Conservation (phyloP, 1,140 invertebrate genomes). For the Nasonia longicornis region DNA sequence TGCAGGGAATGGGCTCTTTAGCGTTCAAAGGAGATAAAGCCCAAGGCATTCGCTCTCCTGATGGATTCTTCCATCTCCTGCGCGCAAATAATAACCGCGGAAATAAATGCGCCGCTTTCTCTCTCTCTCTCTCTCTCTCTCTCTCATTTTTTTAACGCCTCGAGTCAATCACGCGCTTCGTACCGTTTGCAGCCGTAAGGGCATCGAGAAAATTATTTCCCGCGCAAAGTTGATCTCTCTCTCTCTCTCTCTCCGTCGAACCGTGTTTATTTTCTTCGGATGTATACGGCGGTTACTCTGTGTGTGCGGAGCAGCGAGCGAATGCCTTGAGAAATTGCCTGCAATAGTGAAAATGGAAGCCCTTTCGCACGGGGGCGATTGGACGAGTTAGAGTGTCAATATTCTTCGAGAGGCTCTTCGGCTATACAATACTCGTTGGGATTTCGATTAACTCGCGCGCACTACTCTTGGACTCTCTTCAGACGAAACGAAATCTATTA, state of each 20-base stretch:
- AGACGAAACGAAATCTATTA: not conserved
- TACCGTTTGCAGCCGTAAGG: no score
- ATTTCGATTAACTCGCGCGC: not conserved
- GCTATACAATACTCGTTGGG: not conserved
- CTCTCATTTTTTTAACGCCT: not conserved
- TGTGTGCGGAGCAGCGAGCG: no score
- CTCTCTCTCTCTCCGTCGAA: no score
- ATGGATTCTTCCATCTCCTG: not conserved
- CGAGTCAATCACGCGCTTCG: no score
- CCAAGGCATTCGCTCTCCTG: not conserved
- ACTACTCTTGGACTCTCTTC: not conserved
- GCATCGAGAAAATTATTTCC: no score
- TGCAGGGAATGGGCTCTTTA: not conserved
- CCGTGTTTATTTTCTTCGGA: no score
- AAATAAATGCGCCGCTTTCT: not conserved
- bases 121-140: not conserved
- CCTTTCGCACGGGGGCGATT: not conserved
- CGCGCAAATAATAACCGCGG: not conserved
- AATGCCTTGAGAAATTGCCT: no score
- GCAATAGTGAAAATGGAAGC: not conserved
- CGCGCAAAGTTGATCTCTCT: no score
- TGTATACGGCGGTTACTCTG: no score
- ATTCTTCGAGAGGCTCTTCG: not conserved
- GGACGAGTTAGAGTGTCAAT: not conserved
- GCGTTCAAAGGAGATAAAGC: slow-evolving; percentile 11